These are phyloP conservation scores for Allygus modestus DNA, from an alignment of 2,888 invertebrate species.

Conservation along the genomic window DNA sequence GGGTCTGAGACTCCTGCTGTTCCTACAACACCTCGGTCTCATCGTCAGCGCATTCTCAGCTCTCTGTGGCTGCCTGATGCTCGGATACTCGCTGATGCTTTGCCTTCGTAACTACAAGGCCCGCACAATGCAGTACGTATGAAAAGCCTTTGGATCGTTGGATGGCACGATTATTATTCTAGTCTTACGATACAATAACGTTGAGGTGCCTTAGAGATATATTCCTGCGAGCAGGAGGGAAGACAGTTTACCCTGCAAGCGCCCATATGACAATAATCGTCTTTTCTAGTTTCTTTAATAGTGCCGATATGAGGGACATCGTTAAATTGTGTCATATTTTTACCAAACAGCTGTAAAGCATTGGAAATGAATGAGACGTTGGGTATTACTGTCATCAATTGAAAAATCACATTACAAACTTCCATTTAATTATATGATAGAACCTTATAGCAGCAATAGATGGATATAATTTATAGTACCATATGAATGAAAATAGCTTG, in stretches of 20 bases:
- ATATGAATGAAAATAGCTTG: too few species aligned
- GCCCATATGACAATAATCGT: too few species aligned
- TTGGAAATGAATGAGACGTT: too few species aligned
- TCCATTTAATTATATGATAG: too few species aligned
- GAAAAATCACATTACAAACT: too few species aligned
- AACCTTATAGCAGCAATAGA: too few species aligned
- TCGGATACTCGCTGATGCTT: constrained; percentile 3
- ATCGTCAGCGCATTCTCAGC: background rate
- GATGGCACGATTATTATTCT: background rate
- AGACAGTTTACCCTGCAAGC: background rate
- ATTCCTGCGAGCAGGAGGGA: background rate
- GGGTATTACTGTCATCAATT: too few species aligned
- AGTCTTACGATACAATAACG: background rate
- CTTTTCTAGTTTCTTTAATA: too few species aligned
- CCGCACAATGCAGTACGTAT: constrained; percentile 29
- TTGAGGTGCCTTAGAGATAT: background rate
- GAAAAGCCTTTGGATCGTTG: background rate
- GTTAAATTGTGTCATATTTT: too few species aligned
- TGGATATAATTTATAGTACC: too few species aligned
- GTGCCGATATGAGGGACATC: too few species aligned
- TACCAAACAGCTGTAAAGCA: too few species aligned
- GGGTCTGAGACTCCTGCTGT: constrained; percentile 66
- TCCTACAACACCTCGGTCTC: constrained; percentile 60
- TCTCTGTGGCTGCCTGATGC: constrained; percentile 19
- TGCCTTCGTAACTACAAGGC: constrained; percentile 15